A percentile compares a stretch with the other conserved stretches of the same genome.
phyloP scores from a whole-genome alignment of 2,888 invertebrate species.

The Drosophila gaucha region DNA sequence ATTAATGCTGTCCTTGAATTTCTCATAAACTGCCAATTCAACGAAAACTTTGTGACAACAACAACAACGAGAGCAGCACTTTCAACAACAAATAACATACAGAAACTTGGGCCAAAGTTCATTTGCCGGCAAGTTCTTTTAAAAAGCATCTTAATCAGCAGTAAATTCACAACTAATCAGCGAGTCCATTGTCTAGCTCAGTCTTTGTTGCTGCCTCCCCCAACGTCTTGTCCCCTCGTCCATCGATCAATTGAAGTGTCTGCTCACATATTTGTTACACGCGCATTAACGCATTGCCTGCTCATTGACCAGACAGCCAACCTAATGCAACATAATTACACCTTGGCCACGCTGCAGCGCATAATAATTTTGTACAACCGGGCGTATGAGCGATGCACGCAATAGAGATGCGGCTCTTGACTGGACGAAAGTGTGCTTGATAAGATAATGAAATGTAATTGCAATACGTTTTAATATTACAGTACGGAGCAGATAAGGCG shows the following conservation, averaged over 20 bases:
- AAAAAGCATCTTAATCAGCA: conserved; percentile 80
- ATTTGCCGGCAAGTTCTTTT: conserved; percentile 57
- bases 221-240: no score
- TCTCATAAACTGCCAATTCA: conserved; percentile 77
- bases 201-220: neutral
- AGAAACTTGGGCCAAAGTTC: conserved; percentile 66
- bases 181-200: conserved; percentile 66
- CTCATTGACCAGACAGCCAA: conserved; percentile 31
- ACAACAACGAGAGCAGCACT: conserved; percentile 4
- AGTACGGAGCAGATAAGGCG: neutral
- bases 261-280: conserved; percentile 57
- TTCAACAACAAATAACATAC: conserved; percentile 7
- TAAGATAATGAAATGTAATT: neutral
- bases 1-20: conserved; percentile 77
- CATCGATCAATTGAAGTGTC: conserved; percentile 43
- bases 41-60: conserved; percentile 55
- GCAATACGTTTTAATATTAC: neutral
- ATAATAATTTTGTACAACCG: conserved; percentile 40
- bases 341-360: conserved; percentile 48
- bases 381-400: conserved; percentile 44
- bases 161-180: conserved; percentile 82
- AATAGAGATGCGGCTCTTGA: conserved; percentile 4
- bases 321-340: conserved; percentile 78
- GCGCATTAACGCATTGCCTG: conserved; percentile 40
- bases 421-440: neutral